Evolutionary conservation across 2,888 invertebrate species (phyloP).

Genomic region (Poecilus cupreus): DNA sequence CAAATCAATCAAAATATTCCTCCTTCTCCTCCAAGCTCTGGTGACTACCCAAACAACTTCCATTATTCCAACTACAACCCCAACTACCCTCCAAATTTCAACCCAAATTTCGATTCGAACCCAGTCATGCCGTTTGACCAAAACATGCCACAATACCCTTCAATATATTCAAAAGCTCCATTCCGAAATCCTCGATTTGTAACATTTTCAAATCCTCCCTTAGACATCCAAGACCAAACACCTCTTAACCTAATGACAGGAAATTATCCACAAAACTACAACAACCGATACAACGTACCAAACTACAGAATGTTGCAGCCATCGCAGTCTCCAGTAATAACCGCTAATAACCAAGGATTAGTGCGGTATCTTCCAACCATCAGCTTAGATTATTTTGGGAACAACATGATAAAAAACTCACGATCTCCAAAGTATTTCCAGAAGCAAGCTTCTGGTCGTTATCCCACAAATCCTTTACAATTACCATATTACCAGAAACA

Average conservation of each 20-base stretch:
- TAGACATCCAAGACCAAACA: neutral
- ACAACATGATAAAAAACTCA: neutral
- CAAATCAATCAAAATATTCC: no score
- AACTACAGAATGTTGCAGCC: neutral
- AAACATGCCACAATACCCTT: no score
- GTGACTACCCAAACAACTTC: no score
- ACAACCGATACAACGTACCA: neutral
- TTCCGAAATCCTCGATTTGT: neutral
- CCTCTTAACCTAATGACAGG: no score
- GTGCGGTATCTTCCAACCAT: neutral
- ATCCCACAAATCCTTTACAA: neutral
- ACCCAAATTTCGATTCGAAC: no score
- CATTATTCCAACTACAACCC: no score
- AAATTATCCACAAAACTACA: neutral
- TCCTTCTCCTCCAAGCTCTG: no score
- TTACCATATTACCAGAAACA: neutral
- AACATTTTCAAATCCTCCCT: neutral
- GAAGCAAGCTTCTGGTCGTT: neutral
- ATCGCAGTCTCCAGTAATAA: no score
- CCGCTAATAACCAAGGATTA: neutral
- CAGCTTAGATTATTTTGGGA: neutral
- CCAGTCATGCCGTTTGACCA: neutral
- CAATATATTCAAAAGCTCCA: no score
- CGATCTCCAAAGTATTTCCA: neutral
- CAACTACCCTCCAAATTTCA: no score